phyloP scores from a whole-genome alignment of 2,888 invertebrate genomes.

The Eupithecia exiguata region DNA sequence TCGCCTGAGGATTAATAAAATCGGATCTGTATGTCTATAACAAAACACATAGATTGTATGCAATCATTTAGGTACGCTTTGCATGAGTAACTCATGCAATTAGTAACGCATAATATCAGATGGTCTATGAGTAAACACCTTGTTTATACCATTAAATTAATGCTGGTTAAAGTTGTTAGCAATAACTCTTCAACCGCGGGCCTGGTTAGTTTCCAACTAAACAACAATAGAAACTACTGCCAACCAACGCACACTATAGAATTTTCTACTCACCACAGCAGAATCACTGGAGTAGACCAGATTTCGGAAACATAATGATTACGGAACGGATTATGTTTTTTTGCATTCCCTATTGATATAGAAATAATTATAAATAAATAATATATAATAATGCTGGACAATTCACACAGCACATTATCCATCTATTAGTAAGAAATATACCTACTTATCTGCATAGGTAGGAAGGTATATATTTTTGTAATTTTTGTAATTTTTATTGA shows the following conservation, averaged over 20 bases:
- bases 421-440: no score
- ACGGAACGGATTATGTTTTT: no score
- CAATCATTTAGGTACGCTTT: not conserved
- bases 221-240: not conserved
- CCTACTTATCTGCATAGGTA: no score
- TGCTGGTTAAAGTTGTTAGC: conserved; percentile 5
- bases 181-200: not conserved
- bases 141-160: conserved; percentile 7
- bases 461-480: no score
- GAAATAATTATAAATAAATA: no score
- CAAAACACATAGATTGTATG: not conserved
- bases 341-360: no score
- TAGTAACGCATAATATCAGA: not conserved
- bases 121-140: conserved; percentile 4
- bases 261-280: not conserved
- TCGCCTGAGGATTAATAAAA: no score
- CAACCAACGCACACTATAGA: not conserved
- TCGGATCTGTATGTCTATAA: not conserved
- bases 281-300: not conserved
- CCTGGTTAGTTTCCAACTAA: not conserved
- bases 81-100: conserved; percentile 1
- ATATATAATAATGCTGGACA: no score
- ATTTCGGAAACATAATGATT: no score
- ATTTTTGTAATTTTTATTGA: no score
- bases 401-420: no score